These are phyloP conservation scores for Aspidoscelis tigris DNA, from an alignment of 2,113 vertebrate species.

Conservation along the genomic window DNA sequence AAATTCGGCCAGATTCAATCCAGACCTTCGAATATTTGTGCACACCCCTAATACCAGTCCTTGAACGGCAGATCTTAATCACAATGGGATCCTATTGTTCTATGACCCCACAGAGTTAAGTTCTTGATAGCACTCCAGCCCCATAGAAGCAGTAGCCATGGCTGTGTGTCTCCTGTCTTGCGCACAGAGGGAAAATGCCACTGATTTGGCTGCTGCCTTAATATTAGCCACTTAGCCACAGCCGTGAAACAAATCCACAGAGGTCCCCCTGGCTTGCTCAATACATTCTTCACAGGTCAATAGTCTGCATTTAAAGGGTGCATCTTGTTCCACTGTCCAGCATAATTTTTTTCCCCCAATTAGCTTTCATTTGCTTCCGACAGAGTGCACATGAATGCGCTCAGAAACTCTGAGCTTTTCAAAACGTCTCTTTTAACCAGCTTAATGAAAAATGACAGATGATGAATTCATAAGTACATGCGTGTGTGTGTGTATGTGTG, in stretches of 20 bases:
- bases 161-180: background rate
- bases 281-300: slow-evolving; percentile 72
- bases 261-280: slow-evolving; percentile 51
- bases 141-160: too few species aligned
- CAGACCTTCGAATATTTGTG: too few species aligned
- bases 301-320: slow-evolving; percentile 68
- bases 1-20: too few species aligned
- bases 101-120: too few species aligned
- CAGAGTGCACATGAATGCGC: slow-evolving; percentile 40
- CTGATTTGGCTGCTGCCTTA: slow-evolving; percentile 48
- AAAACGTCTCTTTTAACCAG: slow-evolving; percentile 48
- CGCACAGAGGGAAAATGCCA: slow-evolving; percentile 47
- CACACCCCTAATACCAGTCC: too few species aligned
- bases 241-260: slow-evolving; percentile 57
- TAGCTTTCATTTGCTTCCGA: slow-evolving; percentile 65
- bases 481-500: background rate
- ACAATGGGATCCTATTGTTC: too few species aligned
- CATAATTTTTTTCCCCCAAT: slow-evolving; percentile 55
- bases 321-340: slow-evolving; percentile 60
- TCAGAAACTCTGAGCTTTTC: slow-evolving; percentile 56
- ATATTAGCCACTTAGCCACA: slow-evolving; percentile 68
- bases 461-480: slow-evolving; percentile 35
- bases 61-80: too few species aligned
- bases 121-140: too few species aligned
- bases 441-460: slow-evolving; percentile 23